Evolutionary conservation across 1,140 invertebrate species (phyloP), one percentile per base, ranked within the genome.

Genomic region (Cepaea nemoralis): DNA sequence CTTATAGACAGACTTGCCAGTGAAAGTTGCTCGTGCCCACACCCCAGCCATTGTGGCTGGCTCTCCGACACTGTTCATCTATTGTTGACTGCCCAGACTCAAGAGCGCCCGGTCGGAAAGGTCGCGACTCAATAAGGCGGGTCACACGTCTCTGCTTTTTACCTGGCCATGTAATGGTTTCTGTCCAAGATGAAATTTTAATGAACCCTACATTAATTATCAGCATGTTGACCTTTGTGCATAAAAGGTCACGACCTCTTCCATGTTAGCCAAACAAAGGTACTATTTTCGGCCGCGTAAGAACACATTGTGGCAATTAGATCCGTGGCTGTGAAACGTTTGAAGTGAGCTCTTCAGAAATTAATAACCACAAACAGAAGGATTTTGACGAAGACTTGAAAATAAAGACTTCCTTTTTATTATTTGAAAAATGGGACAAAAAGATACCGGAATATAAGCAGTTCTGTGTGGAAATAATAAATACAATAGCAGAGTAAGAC

Each of bases 281-380:
- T 45, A 48, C 73, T 75, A 75, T 75, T 75, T 50, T 75, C 16
- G 35, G 35, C 27, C 73, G 10, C 27, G 73, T 35, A 75, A 42
- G 48, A 75, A 75, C 73, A 75, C 45, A 50, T 22, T 22, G 73
- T 75, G 22, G 73, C 73, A 75, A 75, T 75, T 75, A 75, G 73
- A 35, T 75, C 42, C 35, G 10, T 55, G 16, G 73, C 10, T 42
- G 40, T 1, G 1, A 27, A 31, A 12, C 2, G 5, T 27, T 24
- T 75, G 27, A 50, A 75, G 45, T 75, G 73, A 24, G 69, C 37
- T 71, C 37, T 45, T 71, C 27, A 63, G 59, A 63, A 63, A 31
- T 63, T 63, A 63, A 63, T 63, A 63, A 31, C 59, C n/a, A 22
- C 6, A 3, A 63, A n/a, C n/a, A n/a, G n/a, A n/a, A n/a, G n/a